A percentile compares a stretch with the other conserved stretches of the same genome.
These are phyloP conservation scores for Leucophora obtusa DNA, from an alignment of 2,888 invertebrate species.

Conservation along the genomic window DNA sequence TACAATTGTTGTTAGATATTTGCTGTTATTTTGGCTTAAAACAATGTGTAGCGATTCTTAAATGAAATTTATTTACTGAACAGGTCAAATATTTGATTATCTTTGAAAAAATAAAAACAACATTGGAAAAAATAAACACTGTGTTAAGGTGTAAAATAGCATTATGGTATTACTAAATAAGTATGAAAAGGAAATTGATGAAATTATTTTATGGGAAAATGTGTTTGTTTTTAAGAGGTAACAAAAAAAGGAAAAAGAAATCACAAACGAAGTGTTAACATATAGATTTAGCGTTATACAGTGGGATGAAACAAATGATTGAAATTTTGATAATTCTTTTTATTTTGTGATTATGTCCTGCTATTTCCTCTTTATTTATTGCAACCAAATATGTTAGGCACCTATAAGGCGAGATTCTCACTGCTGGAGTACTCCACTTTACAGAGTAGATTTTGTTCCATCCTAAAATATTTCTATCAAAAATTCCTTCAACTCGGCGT, in stretches of 20 bases:
- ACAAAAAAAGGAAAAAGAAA: constrained; percentile 3
- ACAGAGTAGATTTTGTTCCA: too few relatives aligned
- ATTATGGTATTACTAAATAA: constrained; percentile 36
- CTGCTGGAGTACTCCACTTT: too few relatives aligned
- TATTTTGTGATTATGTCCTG: too few relatives aligned
- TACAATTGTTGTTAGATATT: constrained; percentile 57
- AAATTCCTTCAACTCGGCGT: too few relatives aligned
- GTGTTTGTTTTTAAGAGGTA: constrained; percentile 12
- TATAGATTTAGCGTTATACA: constrained; percentile 10
- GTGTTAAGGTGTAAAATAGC: constrained; percentile 50
- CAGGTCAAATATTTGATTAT: constrained; percentile 77
- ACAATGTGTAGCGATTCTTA: constrained; percentile 20
- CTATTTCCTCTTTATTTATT: too few relatives aligned
- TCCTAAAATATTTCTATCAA: too few relatives aligned
- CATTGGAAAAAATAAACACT: constrained; percentile 34
- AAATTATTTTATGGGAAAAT: constrained; percentile 56
- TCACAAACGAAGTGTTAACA: constrained; percentile 10
- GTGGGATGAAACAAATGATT: constrained; percentile 2
- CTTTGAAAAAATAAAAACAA: constrained; percentile 41
- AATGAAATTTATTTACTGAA: constrained; percentile 73
- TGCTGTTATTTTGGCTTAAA: constrained; percentile 8
- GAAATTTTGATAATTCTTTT: too few relatives aligned
- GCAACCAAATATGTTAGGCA: too few relatives aligned
- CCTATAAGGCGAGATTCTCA: too few relatives aligned
- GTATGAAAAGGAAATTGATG: constrained; percentile 46